Conservation (phyloP, 2,113 vertebrate genomes). For the Aspiorhynchus laticeps region DNA sequence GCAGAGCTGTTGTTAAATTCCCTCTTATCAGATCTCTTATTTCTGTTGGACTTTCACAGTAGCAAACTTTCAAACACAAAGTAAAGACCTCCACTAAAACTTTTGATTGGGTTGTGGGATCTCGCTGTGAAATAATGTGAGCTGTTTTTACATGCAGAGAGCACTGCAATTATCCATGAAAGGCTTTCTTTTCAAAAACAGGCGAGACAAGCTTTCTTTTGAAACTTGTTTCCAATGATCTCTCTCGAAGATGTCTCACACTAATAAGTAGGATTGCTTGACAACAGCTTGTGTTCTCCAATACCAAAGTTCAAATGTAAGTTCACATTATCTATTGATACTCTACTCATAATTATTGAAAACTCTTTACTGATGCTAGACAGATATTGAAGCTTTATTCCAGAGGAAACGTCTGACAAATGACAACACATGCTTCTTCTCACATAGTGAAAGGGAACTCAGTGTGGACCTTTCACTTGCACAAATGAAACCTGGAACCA, state of each 20-base stretch:
- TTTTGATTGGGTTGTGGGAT: conserved; percentile 40
- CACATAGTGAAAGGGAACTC: neutral
- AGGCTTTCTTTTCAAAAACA: conserved; percentile 31
- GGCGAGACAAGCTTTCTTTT: conserved; percentile 22
- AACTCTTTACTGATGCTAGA: neutral
- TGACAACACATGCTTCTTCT: conserved; percentile 16
- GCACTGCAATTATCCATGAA: conserved; percentile 44
- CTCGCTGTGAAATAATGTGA: conserved; percentile 30
- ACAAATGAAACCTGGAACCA: neutral
- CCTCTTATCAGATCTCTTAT: conserved; percentile 36
- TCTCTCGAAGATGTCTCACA: neutral
- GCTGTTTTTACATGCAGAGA: conserved; percentile 12
- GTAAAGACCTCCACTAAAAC: conserved; percentile 41
- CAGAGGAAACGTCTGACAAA: neutral
- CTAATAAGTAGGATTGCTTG: conserved; percentile 9
- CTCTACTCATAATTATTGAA: neutral
- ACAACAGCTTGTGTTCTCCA: neutral
- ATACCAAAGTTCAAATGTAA: neutral
- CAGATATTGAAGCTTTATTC: neutral
- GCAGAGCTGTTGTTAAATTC: conserved; percentile 29
- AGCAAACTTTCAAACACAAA: conserved; percentile 45
- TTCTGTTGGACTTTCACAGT: conserved; percentile 34
- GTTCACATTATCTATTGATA: neutral
- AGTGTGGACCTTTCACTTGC: neutral
- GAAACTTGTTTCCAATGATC: neutral